Evolutionary conservation across 2,797 vertebrate genomes (phyloP), one percentile per base, ranked within the genome.

Genomic region (Rousettus madagascariensis): DNA sequence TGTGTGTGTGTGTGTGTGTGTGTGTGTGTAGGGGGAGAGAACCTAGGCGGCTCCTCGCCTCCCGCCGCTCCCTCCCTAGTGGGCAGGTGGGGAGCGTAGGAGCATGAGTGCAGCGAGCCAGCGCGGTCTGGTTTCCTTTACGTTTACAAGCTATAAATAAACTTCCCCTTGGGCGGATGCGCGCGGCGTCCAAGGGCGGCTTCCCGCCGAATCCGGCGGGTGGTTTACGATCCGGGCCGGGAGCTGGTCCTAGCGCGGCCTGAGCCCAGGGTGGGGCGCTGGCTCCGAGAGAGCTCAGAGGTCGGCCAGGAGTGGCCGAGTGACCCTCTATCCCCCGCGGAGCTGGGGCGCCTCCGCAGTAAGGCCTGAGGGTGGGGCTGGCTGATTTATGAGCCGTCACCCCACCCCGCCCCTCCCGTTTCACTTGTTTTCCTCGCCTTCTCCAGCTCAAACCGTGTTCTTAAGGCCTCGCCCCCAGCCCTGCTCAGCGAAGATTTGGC

Each of bases 61-160:
- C 92, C 65, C 19, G 78, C 78, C 38, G 87, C 83, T 53, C 90
- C 91, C 91, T 97, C 95, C 71, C 82, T 49, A 91, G 93, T 94
- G 95, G 97, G 95, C 97, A 97, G 96, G 95, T 97, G 97, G 94
- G 94, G 96, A 94, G 66, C 78, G 82, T 53, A 85, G 92, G 91
- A 94, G 88, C 87, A 85, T 19, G 16, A 94, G 93, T 72, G 93
- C 87, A 3, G 95, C 84, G 46, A 95, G 91, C 96, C 93, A 97
- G 95, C 86, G 82, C 94, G 85, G 95, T 96, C 97, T 97, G 96
- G 96, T 97, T 97, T 96, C 95, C 97, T 96, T 97, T 97, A 96
- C 95, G 95, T 97, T 97, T 96, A 97, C 95, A 90, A 96, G 96
- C 97, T 97, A 97, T 97, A 97, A 97, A 97, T 97, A 97, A 97